Evolutionary conservation across 2,797 vertebrate species (phyloP).

Genomic region (Anguilla megastoma): DNA sequence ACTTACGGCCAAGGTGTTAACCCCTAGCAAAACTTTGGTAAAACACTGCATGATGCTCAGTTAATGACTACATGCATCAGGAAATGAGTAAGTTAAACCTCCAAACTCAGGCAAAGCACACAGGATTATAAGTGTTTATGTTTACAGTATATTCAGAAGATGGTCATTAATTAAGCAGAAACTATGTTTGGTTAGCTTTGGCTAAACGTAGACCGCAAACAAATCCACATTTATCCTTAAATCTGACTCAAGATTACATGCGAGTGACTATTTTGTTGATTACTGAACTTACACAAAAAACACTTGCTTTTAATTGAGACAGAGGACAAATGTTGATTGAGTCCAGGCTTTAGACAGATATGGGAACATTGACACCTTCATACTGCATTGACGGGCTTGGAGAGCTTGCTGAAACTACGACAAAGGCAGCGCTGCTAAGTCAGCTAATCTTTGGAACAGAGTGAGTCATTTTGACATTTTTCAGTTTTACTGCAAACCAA

Average conservation of each 20-base stretch:
- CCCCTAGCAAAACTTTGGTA: neutral
- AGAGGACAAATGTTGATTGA: neutral
- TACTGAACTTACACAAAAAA: neutral
- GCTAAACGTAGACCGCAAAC: neutral
- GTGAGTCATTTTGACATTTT: constrained; percentile 3
- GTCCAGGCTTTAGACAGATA: neutral
- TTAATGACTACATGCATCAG: neutral
- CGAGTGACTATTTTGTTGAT: neutral
- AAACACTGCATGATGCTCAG: neutral
- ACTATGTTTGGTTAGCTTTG: neutral
- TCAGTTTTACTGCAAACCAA: neutral
- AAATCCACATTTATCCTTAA: neutral
- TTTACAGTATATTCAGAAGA: constrained; percentile 15
- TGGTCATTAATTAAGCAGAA: constrained; percentile 9
- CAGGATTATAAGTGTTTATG: neutral
- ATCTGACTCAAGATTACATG: neutral
- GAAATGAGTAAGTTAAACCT: neutral
- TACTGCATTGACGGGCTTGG: constrained; percentile 12
- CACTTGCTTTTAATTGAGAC: neutral
- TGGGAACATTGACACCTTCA: constrained; percentile 14
- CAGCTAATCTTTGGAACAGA: constrained; percentile 4
- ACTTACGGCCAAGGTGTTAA: neutral
- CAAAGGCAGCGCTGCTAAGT: constrained; percentile 21
- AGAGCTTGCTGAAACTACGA: constrained; percentile 25
- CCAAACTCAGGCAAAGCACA: neutral